Conservation (phyloP, 2,113 vertebrate species). For the Hyla sarda region DNA sequence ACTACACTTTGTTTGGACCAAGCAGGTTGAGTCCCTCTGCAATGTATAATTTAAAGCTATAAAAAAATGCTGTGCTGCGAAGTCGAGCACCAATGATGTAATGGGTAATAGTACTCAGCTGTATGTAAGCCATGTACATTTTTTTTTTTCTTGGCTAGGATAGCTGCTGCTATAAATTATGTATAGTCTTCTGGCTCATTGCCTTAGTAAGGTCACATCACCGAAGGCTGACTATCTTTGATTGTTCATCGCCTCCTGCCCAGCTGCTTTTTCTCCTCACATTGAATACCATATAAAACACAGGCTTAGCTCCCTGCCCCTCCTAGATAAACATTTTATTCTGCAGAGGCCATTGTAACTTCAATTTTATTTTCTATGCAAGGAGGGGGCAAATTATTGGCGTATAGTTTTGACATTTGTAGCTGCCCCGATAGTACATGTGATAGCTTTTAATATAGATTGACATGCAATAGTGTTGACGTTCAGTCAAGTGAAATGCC, state of each 20-base stretch:
- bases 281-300: neutral
- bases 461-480: no score
- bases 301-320: constrained; percentile 56
- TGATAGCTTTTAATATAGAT: no score
- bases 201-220: constrained; percentile 70
- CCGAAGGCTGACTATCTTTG: constrained; percentile 70
- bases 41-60: constrained; percentile 69
- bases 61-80: constrained; percentile 62
- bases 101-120: constrained; percentile 65
- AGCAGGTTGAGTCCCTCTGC: constrained; percentile 58
- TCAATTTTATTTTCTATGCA: no score
- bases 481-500: no score
- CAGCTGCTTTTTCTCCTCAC: constrained; percentile 62
- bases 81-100: constrained; percentile 64
- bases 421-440: no score
- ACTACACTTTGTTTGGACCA: constrained; percentile 57
- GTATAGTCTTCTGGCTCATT: constrained; percentile 69
- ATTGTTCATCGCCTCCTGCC: constrained; percentile 69
- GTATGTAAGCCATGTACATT: constrained; percentile 64
- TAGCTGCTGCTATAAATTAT: constrained; percentile 72
- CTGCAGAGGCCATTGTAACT: neutral
- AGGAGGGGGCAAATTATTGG: no score
- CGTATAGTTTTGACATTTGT: no score
- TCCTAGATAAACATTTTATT: neutral
- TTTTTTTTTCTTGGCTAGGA: constrained; percentile 66